Percentiles rank a stretch among this genome's conserved stretches.
Evolutionary conservation across 2,113 vertebrate species (phyloP).

Genomic region (Columba janthina): DNA sequence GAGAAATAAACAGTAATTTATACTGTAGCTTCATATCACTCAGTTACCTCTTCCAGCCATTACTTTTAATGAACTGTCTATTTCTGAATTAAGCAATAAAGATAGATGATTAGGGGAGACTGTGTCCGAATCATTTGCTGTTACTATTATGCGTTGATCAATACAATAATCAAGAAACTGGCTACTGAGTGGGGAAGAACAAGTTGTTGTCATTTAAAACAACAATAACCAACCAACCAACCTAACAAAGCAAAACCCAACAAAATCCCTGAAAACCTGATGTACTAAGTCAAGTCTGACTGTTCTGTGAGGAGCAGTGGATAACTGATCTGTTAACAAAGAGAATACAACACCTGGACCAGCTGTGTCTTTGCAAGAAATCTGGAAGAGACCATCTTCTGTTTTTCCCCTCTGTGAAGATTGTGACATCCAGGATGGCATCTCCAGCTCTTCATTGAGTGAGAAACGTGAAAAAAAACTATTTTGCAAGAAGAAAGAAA

Average conservation of each 20-base stretch:
- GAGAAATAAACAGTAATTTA: not conserved
- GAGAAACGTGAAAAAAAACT: not conserved
- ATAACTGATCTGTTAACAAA: not conserved
- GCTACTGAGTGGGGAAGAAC: not conserved
- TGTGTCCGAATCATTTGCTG: not conserved
- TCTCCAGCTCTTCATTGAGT: not conserved
- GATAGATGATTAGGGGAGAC: not conserved
- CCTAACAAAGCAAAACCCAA: not conserved
- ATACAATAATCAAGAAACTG: not conserved
- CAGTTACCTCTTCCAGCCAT: not conserved
- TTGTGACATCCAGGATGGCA: not conserved
- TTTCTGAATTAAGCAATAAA: not conserved
- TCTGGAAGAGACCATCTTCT: not conserved
- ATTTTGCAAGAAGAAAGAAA: not conserved
- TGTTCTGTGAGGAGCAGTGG: not conserved
- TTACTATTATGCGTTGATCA: not conserved
- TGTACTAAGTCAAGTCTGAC: not conserved
- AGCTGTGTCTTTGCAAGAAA: not conserved
- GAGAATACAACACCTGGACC: not conserved
- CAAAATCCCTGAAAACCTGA: not conserved
- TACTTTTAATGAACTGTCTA: not conserved
- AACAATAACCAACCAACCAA: not conserved
- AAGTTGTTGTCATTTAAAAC: not conserved
- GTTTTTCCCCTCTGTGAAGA: not conserved
- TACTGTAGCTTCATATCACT: not conserved